A percentile compares a stretch with the other conserved stretches of the same genome.
phyloP scores from a whole-genome alignment of 2,888 invertebrate genomes.

The Dendrolimus pini region DNA sequence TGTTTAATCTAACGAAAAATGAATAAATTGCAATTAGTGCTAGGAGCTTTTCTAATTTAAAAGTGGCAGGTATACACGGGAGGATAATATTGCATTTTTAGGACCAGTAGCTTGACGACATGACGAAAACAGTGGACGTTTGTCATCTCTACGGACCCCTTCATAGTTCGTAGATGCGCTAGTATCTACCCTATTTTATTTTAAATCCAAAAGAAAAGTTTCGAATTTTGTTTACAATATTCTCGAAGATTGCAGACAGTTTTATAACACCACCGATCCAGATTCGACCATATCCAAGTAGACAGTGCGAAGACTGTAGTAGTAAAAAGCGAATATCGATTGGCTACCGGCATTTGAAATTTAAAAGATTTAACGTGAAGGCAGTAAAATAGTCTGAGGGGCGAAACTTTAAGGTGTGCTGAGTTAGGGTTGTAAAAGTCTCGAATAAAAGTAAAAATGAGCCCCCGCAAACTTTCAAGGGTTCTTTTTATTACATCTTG shows the following conservation, averaged over 20 bases:
- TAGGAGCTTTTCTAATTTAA: too few relatives aligned
- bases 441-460: slow-evolving; percentile 21
- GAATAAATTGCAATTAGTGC: too few relatives aligned
- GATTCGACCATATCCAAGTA: slow-evolving; percentile 15
- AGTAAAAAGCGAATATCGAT: slow-evolving; percentile 25
- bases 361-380: slow-evolving; percentile 41
- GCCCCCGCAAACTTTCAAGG: not conserved
- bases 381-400: slow-evolving; percentile 31
- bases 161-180: too few relatives aligned
- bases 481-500: not conserved
- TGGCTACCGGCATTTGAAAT: slow-evolving; percentile 32
- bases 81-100: too few relatives aligned
- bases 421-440: slow-evolving; percentile 6
- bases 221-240: not conserved
- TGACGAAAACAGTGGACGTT: too few relatives aligned
- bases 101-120: too few relatives aligned
- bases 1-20: too few relatives aligned
- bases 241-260: slow-evolving; percentile 1
- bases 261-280: slow-evolving; percentile 7
- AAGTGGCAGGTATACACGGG: too few relatives aligned
- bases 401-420: not conserved
- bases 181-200: too few relatives aligned
- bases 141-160: too few relatives aligned
- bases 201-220: too few relatives aligned
- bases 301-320: slow-evolving; percentile 20